A percentile compares a stretch with the other conserved stretches of the same genome.
These are phyloP conservation scores for Apteryx mantelli DNA, from an alignment of 2,113 vertebrate species.

Conservation along the genomic window DNA sequence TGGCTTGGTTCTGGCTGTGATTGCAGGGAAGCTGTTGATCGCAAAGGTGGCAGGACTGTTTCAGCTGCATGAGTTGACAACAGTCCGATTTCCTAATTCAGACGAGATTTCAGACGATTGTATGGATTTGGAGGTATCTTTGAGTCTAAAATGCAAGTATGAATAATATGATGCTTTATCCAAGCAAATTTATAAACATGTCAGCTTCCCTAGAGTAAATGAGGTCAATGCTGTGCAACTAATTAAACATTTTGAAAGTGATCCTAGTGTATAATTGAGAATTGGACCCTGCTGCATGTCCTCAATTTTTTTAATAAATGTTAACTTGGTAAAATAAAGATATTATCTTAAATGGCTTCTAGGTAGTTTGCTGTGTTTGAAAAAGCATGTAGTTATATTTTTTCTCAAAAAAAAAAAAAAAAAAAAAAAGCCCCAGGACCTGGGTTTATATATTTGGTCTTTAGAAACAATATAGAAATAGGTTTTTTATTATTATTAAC, in stretches of 20 bases:
- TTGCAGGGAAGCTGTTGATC: background rate
- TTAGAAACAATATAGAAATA: conserved; percentile 14
- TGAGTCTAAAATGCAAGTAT: background rate
- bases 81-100: background rate
- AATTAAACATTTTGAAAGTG: background rate
- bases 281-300: background rate
- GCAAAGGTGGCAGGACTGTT: background rate
- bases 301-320: background rate
- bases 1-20: background rate
- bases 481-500: background rate
- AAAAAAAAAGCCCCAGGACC: rapidly evolving
- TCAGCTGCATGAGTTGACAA: background rate
- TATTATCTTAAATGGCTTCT: background rate
- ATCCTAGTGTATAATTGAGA: background rate
- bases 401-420: background rate
- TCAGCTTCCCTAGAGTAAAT: background rate
- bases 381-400: background rate
- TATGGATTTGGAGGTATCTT: background rate
- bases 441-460: background rate
- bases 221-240: background rate
- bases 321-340: background rate
- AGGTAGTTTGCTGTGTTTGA: background rate
- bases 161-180: background rate
- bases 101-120: background rate
- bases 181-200: background rate